Base-by-base conservation (phyloP, 2,888 invertebrate genomes). In the Calameuta idolon region DNA sequence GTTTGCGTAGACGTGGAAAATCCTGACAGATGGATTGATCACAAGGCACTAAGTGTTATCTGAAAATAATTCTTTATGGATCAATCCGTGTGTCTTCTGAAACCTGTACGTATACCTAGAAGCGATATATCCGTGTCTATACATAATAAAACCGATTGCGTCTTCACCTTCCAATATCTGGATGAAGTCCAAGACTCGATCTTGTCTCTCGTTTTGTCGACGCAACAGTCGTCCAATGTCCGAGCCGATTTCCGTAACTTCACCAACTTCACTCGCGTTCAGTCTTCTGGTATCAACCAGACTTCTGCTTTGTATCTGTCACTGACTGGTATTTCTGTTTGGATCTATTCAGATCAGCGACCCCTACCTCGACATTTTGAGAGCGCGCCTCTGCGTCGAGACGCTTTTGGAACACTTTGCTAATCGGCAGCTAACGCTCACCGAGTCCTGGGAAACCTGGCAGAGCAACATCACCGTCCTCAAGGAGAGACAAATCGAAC, bases 391-490 rank as follows among this genome's bases (percentile, higher is more conserved):
- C 85, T 94, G 95, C 91, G 94, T 96, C 84, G 94, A 95, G 90
- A 94, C 94, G 79, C 93, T 95, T 85, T 92, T 96, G 90, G 95
- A 95, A 87, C 93, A 94, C 84, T 94, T 96, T 87, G 93, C 94
- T 83, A 93, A 93, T 90, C 92, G 94, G 82, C 94, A 95, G 91
- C 91, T 94, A 85, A 92, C 93, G 86, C 93, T 96, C 83, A 94
- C 94, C 82, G 94, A 94, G 83, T 94, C 94, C 89, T 95, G 95
- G 94, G 94, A 96, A 89, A 94, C 94, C 88, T 95, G 95, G 94
- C 94, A 95, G 87, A 94, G 94, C 80, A 94, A 93, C 81, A 93
- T 95, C 81, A 93, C 93, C 69, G 84, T 87, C 68, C 77, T 92
- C 89, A 85, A 92, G 90, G 88, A 93, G 91, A 88, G 92, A 91